A percentile compares a stretch with the other conserved stretches of the same genome.
Evolutionary conservation across 2,888 invertebrate species (phyloP).

Genomic region (Campaea margaritaria): DNA sequence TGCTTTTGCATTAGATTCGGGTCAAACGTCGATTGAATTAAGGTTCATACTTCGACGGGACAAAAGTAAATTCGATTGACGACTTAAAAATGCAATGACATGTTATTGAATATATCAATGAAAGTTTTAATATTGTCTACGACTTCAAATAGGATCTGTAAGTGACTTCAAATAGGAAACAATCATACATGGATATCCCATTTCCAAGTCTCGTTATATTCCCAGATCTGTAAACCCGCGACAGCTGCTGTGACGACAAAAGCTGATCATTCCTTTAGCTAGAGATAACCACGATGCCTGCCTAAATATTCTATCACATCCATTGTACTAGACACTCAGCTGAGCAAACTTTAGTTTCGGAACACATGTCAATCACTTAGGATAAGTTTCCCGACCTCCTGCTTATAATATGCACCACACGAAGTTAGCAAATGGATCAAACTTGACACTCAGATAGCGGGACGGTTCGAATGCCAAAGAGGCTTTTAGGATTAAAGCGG

Average conservation of each 20-base stretch:
- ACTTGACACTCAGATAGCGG: conserved; percentile 43
- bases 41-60: conserved; percentile 7
- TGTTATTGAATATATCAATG: conserved; percentile 9
- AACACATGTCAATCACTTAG: neutral
- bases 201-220: too few species aligned
- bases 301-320: neutral
- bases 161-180: too few species aligned
- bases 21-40: conserved; percentile 17
- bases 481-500: conserved; percentile 47
- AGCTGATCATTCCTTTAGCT: too few species aligned
- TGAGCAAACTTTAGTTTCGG: too few species aligned
- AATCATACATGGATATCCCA: too few species aligned
- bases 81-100: neutral
- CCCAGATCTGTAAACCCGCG: too few species aligned
- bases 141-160: too few species aligned
- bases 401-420: conserved; percentile 24
- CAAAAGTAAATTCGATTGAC: conserved; percentile 10
- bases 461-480: conserved; percentile 33
- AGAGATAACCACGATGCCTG: too few species aligned
- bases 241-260: too few species aligned
- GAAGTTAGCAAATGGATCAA: conserved; percentile 44
- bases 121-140: neutral
- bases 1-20: conserved; percentile 7
- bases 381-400: neutral
- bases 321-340: too few species aligned